phyloP scores from a whole-genome alignment of 2,888 invertebrate genomes.

The Lasioglossum morio region DNA sequence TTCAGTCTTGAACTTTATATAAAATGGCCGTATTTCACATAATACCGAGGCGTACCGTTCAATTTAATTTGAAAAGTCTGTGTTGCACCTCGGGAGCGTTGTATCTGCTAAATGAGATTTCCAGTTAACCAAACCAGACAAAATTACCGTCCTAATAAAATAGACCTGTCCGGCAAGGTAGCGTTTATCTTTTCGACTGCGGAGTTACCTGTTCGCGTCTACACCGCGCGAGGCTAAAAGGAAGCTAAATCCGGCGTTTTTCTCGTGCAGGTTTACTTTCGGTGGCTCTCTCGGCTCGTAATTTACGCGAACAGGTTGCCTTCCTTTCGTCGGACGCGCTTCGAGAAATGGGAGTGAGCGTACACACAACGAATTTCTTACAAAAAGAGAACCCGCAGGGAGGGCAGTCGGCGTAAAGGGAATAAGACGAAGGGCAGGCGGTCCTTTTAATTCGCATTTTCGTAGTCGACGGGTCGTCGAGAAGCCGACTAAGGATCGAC shows the following conservation, averaged over 20 bases:
- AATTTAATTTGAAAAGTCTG: background rate
- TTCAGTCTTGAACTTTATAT: conserved; percentile 28
- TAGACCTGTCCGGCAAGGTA: conserved; percentile 63
- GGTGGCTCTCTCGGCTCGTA: conserved; percentile 15
- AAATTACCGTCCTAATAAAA: conserved; percentile 71
- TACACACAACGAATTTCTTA: conserved; percentile 14
- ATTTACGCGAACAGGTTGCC: conserved; percentile 30
- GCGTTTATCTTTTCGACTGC: conserved; percentile 60
- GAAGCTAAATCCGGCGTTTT: conserved; percentile 52
- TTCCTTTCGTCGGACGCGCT: background rate
- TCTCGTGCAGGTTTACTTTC: conserved; percentile 49
- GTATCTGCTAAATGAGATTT: conserved; percentile 44
- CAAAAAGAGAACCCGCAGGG: background rate
- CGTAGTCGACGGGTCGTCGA: conserved; percentile 31
- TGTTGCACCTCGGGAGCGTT: conserved; percentile 36
- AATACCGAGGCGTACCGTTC: background rate
- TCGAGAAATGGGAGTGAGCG: background rate
- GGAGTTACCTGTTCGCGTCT: conserved; percentile 56
- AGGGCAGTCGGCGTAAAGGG: background rate
- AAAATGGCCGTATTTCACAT: conserved; percentile 73
- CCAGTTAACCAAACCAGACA: conserved; percentile 51
- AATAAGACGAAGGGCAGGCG: background rate
- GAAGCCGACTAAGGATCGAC: conserved; percentile 29
- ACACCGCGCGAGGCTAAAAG: conserved; percentile 48
- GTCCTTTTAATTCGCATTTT: conserved; percentile 36